phyloP scores from a whole-genome alignment of 2,797 vertebrate genomes.

The Chloroceryle amazona region DNA sequence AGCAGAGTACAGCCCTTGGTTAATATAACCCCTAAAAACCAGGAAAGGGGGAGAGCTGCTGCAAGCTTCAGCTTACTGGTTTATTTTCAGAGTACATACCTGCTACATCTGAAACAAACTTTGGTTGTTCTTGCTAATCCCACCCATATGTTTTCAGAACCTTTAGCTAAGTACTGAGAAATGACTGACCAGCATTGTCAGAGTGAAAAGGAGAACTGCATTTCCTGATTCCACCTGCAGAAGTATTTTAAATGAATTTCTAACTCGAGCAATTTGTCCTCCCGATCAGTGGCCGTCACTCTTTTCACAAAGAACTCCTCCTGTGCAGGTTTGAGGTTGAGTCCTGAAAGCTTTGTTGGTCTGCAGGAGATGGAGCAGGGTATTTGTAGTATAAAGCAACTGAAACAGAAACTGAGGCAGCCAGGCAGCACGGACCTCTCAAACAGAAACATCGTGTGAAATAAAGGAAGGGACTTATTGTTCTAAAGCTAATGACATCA shows the following conservation, averaged over 20 bases:
- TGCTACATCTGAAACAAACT: neutral
- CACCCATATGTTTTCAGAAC: neutral
- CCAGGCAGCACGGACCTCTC: neutral
- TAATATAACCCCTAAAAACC: neutral
- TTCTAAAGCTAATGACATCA: neutral
- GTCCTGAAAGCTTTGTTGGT: neutral
- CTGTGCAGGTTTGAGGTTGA: neutral
- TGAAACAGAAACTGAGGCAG: neutral
- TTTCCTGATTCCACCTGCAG: neutral
- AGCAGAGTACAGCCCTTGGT: neutral
- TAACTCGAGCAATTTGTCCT: neutral
- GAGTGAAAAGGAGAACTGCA: neutral
- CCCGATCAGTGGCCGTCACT: neutral
- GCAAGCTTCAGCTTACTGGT: neutral
- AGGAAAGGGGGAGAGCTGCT: neutral
- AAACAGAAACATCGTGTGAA: neutral
- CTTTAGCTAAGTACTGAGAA: neutral
- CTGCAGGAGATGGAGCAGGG: neutral
- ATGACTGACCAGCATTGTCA: neutral
- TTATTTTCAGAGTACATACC: neutral
- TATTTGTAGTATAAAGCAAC: neutral
- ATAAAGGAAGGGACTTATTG: neutral
- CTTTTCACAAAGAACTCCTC: neutral
- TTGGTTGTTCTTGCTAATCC: neutral
- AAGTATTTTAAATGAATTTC: neutral